phyloP scores from a whole-genome alignment of 2,888 invertebrate genomes.

The Nymphalis polychloros region DNA sequence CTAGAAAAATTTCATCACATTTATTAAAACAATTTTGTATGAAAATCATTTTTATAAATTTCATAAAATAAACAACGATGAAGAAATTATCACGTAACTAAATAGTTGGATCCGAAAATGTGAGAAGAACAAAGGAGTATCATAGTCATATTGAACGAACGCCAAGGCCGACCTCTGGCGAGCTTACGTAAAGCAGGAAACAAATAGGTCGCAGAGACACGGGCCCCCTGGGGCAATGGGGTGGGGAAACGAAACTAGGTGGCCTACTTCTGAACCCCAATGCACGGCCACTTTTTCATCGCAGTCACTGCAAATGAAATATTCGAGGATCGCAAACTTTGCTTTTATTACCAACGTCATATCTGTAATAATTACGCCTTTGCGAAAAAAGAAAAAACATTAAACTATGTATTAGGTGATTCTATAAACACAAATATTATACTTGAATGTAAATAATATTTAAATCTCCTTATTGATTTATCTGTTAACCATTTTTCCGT shows the following conservation, averaged over 20 bases:
- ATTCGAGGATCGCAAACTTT: constrained; percentile 37
- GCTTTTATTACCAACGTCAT: constrained; percentile 10
- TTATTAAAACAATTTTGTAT: too few species aligned
- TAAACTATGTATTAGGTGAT: too few species aligned
- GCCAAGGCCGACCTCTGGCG: constrained; percentile 43
- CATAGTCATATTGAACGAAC: constrained; percentile 40
- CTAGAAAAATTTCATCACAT: too few species aligned
- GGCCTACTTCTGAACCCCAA: constrained; percentile 60
- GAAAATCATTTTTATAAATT: too few species aligned
- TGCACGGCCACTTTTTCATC: constrained; percentile 48
- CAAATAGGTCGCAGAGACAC: constrained; percentile 60
- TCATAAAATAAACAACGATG: neutral
- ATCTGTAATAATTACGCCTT: too few species aligned
- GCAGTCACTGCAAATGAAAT: constrained; percentile 53
- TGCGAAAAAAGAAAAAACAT: too few species aligned
- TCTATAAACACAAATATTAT: too few species aligned
- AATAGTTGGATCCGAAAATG: neutral
- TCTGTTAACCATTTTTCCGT: too few species aligned
- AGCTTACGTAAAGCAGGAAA: constrained; percentile 60
- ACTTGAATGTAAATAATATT: too few species aligned
- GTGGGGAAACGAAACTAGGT: constrained; percentile 57
- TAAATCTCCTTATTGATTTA: too few species aligned
- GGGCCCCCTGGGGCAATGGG: constrained; percentile 42
- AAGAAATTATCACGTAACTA: neutral
- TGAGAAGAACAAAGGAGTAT: constrained; percentile 24